Percentiles rank a stretch among this genome's conserved stretches.
Conservation (phyloP, 2,888 invertebrate genomes). For the Isoperla grammatica region DNA sequence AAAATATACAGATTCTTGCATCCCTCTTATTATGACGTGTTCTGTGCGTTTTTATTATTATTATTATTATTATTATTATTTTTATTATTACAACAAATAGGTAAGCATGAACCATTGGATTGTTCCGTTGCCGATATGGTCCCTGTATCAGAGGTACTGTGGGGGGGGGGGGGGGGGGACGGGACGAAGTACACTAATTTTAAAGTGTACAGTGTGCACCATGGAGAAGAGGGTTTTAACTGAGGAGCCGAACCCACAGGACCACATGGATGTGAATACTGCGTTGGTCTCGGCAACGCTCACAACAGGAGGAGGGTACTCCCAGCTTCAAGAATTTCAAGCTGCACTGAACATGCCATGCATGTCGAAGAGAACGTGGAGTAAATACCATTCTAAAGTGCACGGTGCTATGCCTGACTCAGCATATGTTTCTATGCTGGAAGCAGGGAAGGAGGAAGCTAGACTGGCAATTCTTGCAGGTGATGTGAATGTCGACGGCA, state of each 20-base stretch:
- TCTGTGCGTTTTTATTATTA: too few species aligned
- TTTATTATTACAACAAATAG: too few species aligned
- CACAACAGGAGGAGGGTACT: slow-evolving; percentile 16
- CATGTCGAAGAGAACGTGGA: slow-evolving; percentile 8
- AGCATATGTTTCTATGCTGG: background rate
- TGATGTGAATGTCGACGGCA: slow-evolving; percentile 31
- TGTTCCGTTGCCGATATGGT: slow-evolving; percentile 9
- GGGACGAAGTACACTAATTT: slow-evolving; percentile 1
- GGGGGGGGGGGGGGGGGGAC: too few species aligned
- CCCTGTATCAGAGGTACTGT: background rate
- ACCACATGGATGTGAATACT: slow-evolving; percentile 7
- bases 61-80: too few species aligned
- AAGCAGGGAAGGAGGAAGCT: slow-evolving; percentile 21
- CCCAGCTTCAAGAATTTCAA: slow-evolving; percentile 9
- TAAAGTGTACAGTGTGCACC: slow-evolving; percentile 20
- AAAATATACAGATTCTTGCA: too few species aligned
- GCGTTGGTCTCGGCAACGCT: slow-evolving; percentile 18
- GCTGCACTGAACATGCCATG: slow-evolving; percentile 20
- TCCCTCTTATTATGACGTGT: too few species aligned
- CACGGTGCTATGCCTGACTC: background rate
- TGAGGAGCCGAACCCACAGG: background rate
- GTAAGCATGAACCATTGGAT: background rate
- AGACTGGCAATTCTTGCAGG: slow-evolving; percentile 31
- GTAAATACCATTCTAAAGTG: slow-evolving; percentile 2
- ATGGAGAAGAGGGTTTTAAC: background rate